Evolutionary conservation across 2,113 vertebrate species (phyloP).

Genomic region (Mastomys natalensis): DNA sequence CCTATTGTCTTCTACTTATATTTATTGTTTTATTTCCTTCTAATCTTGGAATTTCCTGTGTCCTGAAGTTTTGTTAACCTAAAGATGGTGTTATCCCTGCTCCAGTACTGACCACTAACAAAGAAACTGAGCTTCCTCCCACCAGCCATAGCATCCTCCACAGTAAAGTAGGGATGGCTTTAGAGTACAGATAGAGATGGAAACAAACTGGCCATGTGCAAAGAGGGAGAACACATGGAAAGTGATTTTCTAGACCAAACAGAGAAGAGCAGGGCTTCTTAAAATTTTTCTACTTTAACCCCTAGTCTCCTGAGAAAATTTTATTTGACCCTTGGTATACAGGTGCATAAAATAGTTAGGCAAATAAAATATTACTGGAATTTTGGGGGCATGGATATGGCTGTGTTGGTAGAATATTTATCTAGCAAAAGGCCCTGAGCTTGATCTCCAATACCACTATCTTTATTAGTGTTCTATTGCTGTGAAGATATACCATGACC

Average conservation of each 20-base stretch:
- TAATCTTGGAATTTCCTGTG: background rate
- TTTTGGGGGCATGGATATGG: background rate
- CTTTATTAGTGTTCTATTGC: background rate
- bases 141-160: background rate
- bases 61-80: background rate
- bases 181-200: background rate
- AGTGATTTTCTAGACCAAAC: background rate
- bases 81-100: background rate
- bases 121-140: background rate
- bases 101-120: background rate
- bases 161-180: rapidly evolving
- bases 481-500: background rate
- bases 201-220: background rate
- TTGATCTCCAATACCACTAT: background rate
- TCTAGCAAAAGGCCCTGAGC: background rate
- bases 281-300: background rate
- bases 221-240: background rate
- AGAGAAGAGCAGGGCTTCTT: background rate
- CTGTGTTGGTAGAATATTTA: background rate
- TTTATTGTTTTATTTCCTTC: background rate
- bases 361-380: background rate
- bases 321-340: background rate
- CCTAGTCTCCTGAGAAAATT: background rate
- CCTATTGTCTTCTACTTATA: background rate
- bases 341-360: background rate